Percentiles rank a stretch among this genome's conserved stretches.
Conservation (phyloP, 2,113 vertebrate species). For the Myrmecobius fasciatus region DNA sequence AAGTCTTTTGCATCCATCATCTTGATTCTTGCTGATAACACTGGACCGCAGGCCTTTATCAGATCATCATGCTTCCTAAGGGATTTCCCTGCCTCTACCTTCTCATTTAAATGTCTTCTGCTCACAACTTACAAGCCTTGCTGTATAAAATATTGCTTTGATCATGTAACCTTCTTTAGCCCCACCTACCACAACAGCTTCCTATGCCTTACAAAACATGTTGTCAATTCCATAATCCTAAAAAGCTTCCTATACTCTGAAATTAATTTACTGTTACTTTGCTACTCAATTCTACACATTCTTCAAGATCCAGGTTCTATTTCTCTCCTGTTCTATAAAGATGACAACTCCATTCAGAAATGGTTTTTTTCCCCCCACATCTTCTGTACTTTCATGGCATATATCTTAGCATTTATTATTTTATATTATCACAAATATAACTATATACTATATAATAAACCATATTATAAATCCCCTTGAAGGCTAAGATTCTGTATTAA, state of each 20-base stretch:
- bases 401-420: not conserved
- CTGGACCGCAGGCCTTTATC: not conserved
- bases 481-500: not conserved
- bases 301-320: not conserved
- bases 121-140: not conserved
- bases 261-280: not conserved
- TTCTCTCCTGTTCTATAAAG: not conserved
- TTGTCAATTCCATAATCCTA: not conserved
- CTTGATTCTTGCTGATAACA: not conserved
- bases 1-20: not conserved
- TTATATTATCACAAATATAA: not conserved
- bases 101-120: not conserved
- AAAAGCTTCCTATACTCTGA: not conserved
- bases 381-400: not conserved
- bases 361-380: not conserved
- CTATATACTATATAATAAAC: not conserved
- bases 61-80: not conserved
- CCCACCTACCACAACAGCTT: not conserved
- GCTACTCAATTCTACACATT: not conserved
- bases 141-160: not conserved
- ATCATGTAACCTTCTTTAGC: not conserved
- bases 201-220: not conserved
- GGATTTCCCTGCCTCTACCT: not conserved
- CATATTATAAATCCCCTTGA: not conserved
- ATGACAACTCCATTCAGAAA: not conserved